Conservation (phyloP, 92 coral and sea anemone species). For the Phenganax subtilis region DNA sequence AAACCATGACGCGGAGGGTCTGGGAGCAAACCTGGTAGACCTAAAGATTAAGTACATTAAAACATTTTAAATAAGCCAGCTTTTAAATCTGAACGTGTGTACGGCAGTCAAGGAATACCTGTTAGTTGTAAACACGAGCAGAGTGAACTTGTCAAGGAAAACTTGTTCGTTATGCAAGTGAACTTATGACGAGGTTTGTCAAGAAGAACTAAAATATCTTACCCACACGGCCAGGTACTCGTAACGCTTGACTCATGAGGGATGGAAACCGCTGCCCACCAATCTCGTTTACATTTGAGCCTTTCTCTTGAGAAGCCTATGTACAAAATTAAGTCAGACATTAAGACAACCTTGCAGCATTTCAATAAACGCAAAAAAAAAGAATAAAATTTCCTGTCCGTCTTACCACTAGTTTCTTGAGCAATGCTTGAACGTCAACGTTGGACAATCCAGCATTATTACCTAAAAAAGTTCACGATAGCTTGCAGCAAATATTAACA, state of each 20-base stretch:
- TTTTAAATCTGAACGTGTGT: too few relatives aligned
- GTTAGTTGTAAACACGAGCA: too few relatives aligned
- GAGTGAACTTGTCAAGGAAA: too few relatives aligned
- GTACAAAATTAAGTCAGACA: neutral
- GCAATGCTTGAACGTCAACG: slow-evolving; percentile 34
- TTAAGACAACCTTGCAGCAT: too few relatives aligned
- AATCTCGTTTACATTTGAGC: slow-evolving; percentile 4
- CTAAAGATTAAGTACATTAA: neutral
- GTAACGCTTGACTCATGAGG: slow-evolving; percentile 15
- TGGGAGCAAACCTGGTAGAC: slow-evolving; percentile 15
- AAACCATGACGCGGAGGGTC: slow-evolving; percentile 68
- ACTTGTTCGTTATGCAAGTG: neutral
- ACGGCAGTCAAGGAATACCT: too few relatives aligned
- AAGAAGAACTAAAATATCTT: neutral
- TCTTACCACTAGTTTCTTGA: slow-evolving; percentile 33
- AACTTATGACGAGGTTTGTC: neutral
- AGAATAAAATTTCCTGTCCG: neutral
- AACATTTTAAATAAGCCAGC: too few relatives aligned
- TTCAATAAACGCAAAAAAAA: too few relatives aligned
- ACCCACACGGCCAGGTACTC: slow-evolving; percentile 30
- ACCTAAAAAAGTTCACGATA: neutral
- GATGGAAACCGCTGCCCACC: slow-evolving; percentile 34
- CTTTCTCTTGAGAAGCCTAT: slow-evolving; percentile 17
- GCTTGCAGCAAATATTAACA: neutral
- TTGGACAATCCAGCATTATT: slow-evolving; percentile 27